phyloP scores from a whole-genome alignment of 2,113 vertebrate species.

The Neoarius graeffei region DNA sequence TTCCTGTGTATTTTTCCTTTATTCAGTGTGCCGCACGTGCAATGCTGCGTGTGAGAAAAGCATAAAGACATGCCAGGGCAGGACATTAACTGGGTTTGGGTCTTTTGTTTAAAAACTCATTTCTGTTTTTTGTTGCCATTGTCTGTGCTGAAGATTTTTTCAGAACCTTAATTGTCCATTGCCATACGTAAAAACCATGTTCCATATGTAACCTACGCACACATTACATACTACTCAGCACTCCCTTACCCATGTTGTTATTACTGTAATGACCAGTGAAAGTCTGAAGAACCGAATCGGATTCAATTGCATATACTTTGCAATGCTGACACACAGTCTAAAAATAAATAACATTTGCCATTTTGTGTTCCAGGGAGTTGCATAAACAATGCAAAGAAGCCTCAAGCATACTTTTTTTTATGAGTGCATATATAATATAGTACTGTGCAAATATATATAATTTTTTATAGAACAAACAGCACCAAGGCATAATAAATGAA shows the following conservation, averaged over 20 bases:
- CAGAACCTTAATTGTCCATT: neutral
- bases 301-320: neutral
- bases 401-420: neutral
- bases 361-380: neutral
- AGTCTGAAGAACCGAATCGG: neutral
- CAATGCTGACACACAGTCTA: neutral
- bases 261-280: neutral
- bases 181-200: neutral
- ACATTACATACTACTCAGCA: neutral
- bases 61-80: neutral
- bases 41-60: neutral
- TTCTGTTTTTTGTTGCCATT: neutral
- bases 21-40: neutral
- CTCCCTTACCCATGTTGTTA: neutral
- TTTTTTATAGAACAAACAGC: too few species aligned
- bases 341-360: neutral
- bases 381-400: neutral
- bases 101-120: too few species aligned
- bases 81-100: neutral
- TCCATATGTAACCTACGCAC: neutral
- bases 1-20: neutral
- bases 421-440: neutral
- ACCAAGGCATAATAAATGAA: too few species aligned
- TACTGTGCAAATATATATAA: too few species aligned
- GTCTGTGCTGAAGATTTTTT: neutral